Evolutionary conservation across 2,797 vertebrate species (phyloP), one percentile per base, ranked within the genome.

Genomic region (Danio albolineatus): DNA sequence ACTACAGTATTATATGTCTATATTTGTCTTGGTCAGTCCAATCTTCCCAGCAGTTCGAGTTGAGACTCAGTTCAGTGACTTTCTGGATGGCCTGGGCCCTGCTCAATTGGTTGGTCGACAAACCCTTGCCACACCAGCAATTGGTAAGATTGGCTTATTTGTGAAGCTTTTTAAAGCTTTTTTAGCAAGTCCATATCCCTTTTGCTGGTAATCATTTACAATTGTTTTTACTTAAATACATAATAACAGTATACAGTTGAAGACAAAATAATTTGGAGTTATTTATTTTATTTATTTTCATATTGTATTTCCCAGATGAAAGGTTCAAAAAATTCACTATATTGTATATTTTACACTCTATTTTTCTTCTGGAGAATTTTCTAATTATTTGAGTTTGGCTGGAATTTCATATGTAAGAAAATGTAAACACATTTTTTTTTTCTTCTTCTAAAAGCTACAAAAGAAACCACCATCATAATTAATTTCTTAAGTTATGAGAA

Each of bases 41-140:
- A 96, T 98, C 92, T 99, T 99, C 91, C 95, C 97, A 84, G 96
- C 96, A 62, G 96, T 99, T 39, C 95, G 97, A 0, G 96, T 96
- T 73, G 97, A 98, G 91, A 98, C 96, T 90, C 98, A 98, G 84
- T 97, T 99, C 86, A 99, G 97, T 80, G 97, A 99, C 89, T 99
- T 99, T 88, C 94, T 99, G 21, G 98, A 99, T 87, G 98, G 98
- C 54, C 88, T 99, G 53, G 98, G 98, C 81, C 98, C 97, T 4
- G 97, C 98, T 46, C 98, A 99, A 89, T 90, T 99, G 78, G 98
- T 99, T 82, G 98, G 98, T 64, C 92, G 98, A 78, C 98, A 99
- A 85, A 99, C 98, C 0, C 93, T 99, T 79, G 98, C 98, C 78
- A 99, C 98, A 0, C 97, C 97, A 78, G 96, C 98, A 53, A 98